Conservation (phyloP, 2,113 vertebrate species). For the Oophaga pumilio region DNA sequence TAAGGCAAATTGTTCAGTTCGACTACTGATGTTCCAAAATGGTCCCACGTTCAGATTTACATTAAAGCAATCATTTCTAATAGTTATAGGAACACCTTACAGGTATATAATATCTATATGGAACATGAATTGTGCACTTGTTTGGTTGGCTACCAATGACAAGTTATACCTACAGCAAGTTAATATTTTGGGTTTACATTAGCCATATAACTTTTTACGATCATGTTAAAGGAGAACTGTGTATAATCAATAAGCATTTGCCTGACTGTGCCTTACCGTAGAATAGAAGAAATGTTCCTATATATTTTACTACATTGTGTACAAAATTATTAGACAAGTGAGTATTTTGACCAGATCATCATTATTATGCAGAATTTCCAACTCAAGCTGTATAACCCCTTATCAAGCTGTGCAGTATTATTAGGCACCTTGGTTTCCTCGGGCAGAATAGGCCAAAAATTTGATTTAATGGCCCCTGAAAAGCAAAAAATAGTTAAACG, state of each 20-base stretch:
- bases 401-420: too few species aligned
- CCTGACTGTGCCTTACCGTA: background rate
- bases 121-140: background rate
- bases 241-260: background rate
- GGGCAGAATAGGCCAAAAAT: too few species aligned
- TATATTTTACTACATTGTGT: too few species aligned
- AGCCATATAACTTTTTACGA: background rate
- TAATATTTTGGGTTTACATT: background rate
- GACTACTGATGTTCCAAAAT: background rate
- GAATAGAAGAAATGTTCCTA: background rate
- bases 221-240: background rate
- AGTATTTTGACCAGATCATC: too few species aligned
- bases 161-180: background rate
- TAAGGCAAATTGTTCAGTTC: slow-evolving; percentile 43
- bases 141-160: background rate
- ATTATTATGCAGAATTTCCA: too few species aligned
- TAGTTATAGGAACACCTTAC: background rate
- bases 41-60: background rate
- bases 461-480: too few species aligned
- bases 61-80: background rate
- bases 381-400: too few species aligned
- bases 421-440: too few species aligned
- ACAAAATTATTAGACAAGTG: too few species aligned
- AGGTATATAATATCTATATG: background rate
- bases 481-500: too few species aligned